Conservation (phyloP, 2,888 invertebrate species). For the Agrypnus murinus region DNA sequence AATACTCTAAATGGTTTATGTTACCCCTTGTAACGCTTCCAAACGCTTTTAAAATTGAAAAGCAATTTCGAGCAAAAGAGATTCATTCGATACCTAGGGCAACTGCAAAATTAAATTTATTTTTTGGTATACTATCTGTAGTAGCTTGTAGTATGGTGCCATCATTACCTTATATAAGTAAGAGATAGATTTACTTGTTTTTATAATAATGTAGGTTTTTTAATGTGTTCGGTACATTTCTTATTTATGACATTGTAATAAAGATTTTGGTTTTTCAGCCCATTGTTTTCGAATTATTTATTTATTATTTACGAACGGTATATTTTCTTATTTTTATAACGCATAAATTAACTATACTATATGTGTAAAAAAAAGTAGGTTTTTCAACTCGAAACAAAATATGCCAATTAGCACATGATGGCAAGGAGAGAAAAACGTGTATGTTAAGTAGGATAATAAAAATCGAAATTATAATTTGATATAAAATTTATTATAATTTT, state of each 20-base stretch:
- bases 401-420: too few species aligned
- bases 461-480: too few species aligned
- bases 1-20: slow-evolving; percentile 91
- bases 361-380: too few species aligned
- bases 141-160: slow-evolving; percentile 84
- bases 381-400: too few species aligned
- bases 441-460: too few species aligned
- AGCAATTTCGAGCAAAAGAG: slow-evolving; percentile 86
- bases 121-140: slow-evolving; percentile 92
- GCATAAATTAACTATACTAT: too few species aligned
- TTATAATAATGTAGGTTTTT: neutral
- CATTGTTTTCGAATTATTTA: neutral
- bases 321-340: too few species aligned
- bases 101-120: slow-evolving; percentile 92
- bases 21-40: slow-evolving; percentile 91
- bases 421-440: too few species aligned
- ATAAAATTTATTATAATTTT: too few species aligned
- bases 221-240: slow-evolving; percentile 9
- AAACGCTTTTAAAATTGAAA: slow-evolving; percentile 92
- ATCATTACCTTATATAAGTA: slow-evolving; percentile 76
- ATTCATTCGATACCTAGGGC: slow-evolving; percentile 89
- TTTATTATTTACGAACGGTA: too few species aligned
- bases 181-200: slow-evolving; percentile 62
- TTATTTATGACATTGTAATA: slow-evolving; percentile 4
- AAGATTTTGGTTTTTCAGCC: slow-evolving; percentile 14